Percentiles rank a stretch among this genome's conserved stretches.
These are phyloP conservation scores for Paracentrotus lividus DNA, from an alignment of 53 echinoderm and acorn worm species.

Conservation along the genomic window DNA sequence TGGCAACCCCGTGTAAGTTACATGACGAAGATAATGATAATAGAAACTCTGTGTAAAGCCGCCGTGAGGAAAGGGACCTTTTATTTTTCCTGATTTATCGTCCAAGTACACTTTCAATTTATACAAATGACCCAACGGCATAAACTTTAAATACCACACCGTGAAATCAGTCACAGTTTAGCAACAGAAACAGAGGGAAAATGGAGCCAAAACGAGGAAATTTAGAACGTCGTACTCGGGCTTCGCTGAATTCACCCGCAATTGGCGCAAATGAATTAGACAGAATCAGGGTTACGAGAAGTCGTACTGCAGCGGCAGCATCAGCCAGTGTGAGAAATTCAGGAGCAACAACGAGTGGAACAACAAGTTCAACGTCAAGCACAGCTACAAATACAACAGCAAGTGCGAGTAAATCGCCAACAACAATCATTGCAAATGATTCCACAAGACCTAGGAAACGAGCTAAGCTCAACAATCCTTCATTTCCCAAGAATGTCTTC, in stretches of 20 bases:
- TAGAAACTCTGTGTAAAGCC: background rate
- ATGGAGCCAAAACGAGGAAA: background rate
- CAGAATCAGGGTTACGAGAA: constrained; percentile 23
- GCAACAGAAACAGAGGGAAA: background rate
- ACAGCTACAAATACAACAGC: background rate
- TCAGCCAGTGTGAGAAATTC: constrained; percentile 17
- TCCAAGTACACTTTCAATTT: background rate
- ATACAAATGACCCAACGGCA: constrained; percentile 22
- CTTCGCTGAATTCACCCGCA: background rate
- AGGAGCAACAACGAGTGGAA: background rate
- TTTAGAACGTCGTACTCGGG: background rate
- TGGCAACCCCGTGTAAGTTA: background rate
- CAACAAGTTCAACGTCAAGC: too few species aligned
- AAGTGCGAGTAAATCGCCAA: constrained; percentile 4
- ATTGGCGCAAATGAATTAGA: too few species aligned
- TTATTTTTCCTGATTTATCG: constrained; percentile 14
- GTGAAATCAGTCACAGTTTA: background rate
- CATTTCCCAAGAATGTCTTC: constrained; percentile 8
- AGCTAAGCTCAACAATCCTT: constrained; percentile 10
- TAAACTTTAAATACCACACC: constrained; percentile 4
- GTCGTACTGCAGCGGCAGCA: constrained; percentile 50
- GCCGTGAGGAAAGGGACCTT: background rate
- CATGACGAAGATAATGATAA: constrained; percentile 48
- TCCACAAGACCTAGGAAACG: constrained; percentile 50
- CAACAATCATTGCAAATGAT: background rate